Conservation (phyloP, 2,888 invertebrate species). For the Drosophila dives region DNA sequence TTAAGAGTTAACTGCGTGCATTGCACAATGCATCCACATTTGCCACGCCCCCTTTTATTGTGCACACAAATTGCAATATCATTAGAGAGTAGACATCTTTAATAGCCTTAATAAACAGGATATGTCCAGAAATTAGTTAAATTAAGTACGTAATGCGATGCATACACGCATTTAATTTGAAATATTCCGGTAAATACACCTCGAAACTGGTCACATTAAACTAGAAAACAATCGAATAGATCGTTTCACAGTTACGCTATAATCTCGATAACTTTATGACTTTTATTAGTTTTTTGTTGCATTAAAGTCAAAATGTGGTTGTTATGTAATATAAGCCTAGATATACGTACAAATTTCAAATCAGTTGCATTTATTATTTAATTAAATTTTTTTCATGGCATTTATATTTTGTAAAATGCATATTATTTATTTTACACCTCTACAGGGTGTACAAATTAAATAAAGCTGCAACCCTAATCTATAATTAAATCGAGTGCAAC, state of each 20-base stretch:
- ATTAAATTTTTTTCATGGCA: not conserved
- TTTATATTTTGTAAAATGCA: not conserved
- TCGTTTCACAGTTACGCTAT: not conserved
- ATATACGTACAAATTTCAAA: not conserved
- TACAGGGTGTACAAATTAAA: slow-evolving; percentile 10
- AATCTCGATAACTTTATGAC: not conserved
- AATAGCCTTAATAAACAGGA: slow-evolving; percentile 60
- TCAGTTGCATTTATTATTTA: not conserved
- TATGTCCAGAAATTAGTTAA: slow-evolving; percentile 50
- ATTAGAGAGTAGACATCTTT: slow-evolving; percentile 36
- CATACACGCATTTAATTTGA: not conserved
- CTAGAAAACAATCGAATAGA: not conserved
- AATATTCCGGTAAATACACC: slow-evolving; percentile 2
- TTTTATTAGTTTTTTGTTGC: not conserved
- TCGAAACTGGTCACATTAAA: not conserved
- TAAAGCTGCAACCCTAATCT: slow-evolving; percentile 55
- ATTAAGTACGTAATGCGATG: slow-evolving; percentile 49
- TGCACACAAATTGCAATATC: slow-evolving; percentile 56
- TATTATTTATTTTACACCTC: too few relatives aligned
- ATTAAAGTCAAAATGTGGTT: not conserved
- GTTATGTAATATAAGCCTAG: not conserved
- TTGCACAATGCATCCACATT: slow-evolving; percentile 20
- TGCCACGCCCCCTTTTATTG: slow-evolving; percentile 31
- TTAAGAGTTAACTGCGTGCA: slow-evolving; percentile 58
- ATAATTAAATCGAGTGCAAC: slow-evolving; percentile 73